phyloP scores from a whole-genome alignment of 1,140 invertebrate genomes.

The Drosophila repletoides region DNA sequence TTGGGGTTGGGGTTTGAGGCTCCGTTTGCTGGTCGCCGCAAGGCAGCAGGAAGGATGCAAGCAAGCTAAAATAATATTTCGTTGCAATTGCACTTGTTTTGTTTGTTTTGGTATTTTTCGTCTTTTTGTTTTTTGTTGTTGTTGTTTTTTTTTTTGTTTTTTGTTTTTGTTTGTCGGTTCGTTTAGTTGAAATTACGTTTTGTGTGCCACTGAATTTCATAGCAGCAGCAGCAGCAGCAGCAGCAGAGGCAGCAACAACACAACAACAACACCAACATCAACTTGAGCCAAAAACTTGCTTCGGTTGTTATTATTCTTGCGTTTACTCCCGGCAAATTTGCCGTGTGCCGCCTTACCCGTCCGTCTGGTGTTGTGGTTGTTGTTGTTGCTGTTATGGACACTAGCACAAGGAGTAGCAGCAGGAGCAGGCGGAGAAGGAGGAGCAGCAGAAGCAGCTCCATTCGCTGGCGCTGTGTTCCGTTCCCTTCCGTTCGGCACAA shows the following conservation, averaged over 20 bases:
- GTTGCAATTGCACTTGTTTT: slow-evolving; percentile 55
- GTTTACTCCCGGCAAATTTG: slow-evolving; percentile 79
- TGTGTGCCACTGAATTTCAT: slow-evolving; percentile 80
- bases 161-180: slow-evolving; percentile 76
- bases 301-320: slow-evolving; percentile 78
- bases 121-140: slow-evolving; percentile 6
- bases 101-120: slow-evolving; percentile 38
- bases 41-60: slow-evolving; percentile 74
- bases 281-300: slow-evolving; percentile 75
- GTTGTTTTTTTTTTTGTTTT: slow-evolving; percentile 42
- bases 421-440: slow-evolving; percentile 1
- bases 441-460: slow-evolving; percentile 7
- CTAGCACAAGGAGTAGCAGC: slow-evolving; percentile 4
- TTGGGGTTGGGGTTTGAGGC: background rate
- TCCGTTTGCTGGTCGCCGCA: slow-evolving; percentile 43
- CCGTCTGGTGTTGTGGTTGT: slow-evolving; percentile 11
- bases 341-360: slow-evolving; percentile 56
- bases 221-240: slow-evolving; percentile 30
- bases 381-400: slow-evolving; percentile 56
- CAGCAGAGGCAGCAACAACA: slow-evolving; percentile 15
- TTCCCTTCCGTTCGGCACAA: slow-evolving; percentile 44
- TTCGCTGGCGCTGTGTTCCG: slow-evolving; percentile 42
- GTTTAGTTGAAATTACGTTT: slow-evolving; percentile 80
- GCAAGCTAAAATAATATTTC: slow-evolving; percentile 80
- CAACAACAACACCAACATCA: slow-evolving; percentile 19